Conservation (phyloP, 1,140 invertebrate species). For the Scaptomyza graminum region DNA sequence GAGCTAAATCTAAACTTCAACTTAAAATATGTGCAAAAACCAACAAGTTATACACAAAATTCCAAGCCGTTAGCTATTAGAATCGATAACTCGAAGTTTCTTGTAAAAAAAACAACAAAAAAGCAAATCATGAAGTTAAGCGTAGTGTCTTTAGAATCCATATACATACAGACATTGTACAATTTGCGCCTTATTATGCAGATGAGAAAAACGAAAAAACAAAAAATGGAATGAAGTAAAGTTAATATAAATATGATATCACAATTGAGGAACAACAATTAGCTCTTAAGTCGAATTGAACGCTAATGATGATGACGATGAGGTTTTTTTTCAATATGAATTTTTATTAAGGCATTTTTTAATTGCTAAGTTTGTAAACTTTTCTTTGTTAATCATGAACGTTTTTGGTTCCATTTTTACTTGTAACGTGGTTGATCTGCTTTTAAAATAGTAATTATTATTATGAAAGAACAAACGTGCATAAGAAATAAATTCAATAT, state of each 20-base stretch:
- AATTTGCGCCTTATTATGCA: constrained; percentile 36
- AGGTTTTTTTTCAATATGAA: constrained; percentile 13
- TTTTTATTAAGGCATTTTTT: constrained; percentile 25
- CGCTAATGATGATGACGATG: constrained; percentile 7
- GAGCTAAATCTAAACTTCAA: constrained; percentile 46
- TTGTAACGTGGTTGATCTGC: constrained; percentile 8
- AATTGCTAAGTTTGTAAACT: constrained; percentile 13
- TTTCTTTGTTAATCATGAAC: constrained; percentile 23
- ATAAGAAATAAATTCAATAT: constrained; percentile 43
- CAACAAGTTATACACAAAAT: constrained; percentile 51
- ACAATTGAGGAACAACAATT: constrained; percentile 39
- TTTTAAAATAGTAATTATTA: constrained; percentile 12
- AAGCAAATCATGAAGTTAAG: constrained; percentile 28
- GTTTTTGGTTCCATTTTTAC: constrained; percentile 15
- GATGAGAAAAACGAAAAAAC: not conserved
- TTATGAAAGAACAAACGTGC: constrained; percentile 11
- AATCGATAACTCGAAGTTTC: constrained; percentile 26
- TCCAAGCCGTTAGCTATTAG: constrained; percentile 54
- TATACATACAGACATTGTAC: constrained; percentile 20
- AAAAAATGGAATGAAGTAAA: not conserved
- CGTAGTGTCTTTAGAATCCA: constrained; percentile 57
- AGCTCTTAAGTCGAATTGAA: constrained; percentile 30
- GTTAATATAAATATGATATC: constrained; percentile 21
- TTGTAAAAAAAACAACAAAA: constrained; percentile 35
- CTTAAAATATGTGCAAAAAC: constrained; percentile 49